Conservation (phyloP, 2,797 vertebrate genomes). For the Fratercula arctica region DNA sequence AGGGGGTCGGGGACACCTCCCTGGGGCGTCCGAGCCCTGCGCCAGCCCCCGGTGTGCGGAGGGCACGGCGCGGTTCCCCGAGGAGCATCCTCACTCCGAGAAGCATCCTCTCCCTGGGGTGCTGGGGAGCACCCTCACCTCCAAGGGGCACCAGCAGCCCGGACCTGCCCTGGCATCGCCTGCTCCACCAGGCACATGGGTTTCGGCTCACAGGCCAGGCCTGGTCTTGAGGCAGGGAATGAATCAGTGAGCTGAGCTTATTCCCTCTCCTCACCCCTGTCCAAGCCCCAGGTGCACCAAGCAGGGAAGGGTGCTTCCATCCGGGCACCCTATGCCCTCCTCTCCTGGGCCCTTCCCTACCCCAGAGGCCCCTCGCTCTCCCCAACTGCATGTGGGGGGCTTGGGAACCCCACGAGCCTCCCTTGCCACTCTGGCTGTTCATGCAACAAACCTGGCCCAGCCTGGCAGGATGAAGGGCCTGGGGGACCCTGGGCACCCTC, state of each 20-base stretch:
- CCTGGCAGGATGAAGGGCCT: too few relatives aligned
- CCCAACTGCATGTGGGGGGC: accelerated
- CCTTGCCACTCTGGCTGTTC: neutral
- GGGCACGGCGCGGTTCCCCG: neutral
- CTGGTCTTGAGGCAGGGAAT: neutral
- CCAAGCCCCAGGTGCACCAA: neutral
- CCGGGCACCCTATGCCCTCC: neutral
- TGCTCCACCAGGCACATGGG: neutral
- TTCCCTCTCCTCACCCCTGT: too few relatives aligned
- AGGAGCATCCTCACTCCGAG: neutral
- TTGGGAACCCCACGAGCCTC: neutral
- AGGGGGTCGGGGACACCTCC: neutral
- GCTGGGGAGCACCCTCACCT: neutral
- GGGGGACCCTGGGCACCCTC: neutral
- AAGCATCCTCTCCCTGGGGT: neutral
- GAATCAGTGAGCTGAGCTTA: neutral
- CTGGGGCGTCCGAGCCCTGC: neutral
- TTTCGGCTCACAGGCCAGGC: neutral
- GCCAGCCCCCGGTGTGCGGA: neutral
- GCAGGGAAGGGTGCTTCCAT: neutral
- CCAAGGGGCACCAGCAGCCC: neutral
- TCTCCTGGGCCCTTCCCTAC: neutral
- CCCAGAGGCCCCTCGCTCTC: accelerated
- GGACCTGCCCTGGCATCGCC: neutral
- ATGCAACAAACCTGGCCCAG: neutral